Base-by-base conservation (phyloP, 2,888 invertebrate genomes). In the Watsonalla binaria region DNA sequence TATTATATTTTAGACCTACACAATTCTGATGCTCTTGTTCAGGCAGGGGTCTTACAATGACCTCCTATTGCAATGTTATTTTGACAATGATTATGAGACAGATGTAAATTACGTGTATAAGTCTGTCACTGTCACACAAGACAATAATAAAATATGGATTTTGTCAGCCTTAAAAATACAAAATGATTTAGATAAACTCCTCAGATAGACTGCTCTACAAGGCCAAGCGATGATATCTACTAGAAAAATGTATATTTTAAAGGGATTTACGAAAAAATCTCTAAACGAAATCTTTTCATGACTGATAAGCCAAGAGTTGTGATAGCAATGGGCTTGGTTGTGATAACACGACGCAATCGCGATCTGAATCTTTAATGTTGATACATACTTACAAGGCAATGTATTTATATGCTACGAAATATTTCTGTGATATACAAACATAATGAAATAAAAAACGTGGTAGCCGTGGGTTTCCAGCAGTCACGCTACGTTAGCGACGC, bases 251-350 rank as follows among this genome's bases (percentile, higher is more conserved):
- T 55, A 55, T 57, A 57, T 58, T 60, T 61, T 52, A 58, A 56
- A 49, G 52, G 54, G 46, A 62, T 51, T 54, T 57, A 52, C 47
- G 51, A 15, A 34, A 39, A 58, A 59, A 66, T 64, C 66, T 62
- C 51, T 42, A 62, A 62, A 59, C 50, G 51, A 59, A 63, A 64
- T 64, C 62, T 56, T 51, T 37, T 15, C 8, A 9, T 11, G 39
- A 6, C 14, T 35, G 39, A 37, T 37, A 49, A 14, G 14, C 4
- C 13, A 37, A 37, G 37, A 15, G 49, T 49, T 48, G 35, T 9
- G 49, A 49, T 49, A 49, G 37, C 24, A 11, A 8, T 14, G 39
- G 9, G 15, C 11, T 49, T 39, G 9, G 37, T 48, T 14, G 6
- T 14, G 24, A 24, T 24, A 37, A 9, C 9, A 14, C n/a, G n/a